These are phyloP conservation scores for Cygnus olor DNA, from an alignment of 2,797 vertebrate genomes.

Conservation along the genomic window DNA sequence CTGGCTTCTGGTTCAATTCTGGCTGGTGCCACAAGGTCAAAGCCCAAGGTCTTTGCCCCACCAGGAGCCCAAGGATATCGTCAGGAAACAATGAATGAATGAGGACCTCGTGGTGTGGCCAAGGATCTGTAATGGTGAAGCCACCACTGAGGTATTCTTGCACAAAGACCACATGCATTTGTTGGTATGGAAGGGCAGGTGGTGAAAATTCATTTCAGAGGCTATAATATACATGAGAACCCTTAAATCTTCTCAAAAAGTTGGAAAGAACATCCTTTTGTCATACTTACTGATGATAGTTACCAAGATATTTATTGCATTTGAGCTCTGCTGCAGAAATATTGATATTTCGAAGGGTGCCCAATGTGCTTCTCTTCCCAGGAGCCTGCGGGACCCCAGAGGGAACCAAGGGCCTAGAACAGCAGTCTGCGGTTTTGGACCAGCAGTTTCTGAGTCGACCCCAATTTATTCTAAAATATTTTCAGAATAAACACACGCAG, in stretches of 20 bases:
- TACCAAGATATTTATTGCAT: not conserved
- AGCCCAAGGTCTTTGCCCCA: rapidly evolving
- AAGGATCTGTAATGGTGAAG: not conserved
- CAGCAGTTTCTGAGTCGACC: not conserved
- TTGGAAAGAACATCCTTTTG: not conserved
- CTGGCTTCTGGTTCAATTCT: not conserved
- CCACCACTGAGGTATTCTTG: not conserved
- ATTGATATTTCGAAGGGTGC: not conserved
- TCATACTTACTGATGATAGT: not conserved
- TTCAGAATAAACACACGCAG: not conserved
- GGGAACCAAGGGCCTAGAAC: too few relatives aligned
- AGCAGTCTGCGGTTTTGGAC: not conserved
- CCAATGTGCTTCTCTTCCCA: not conserved
- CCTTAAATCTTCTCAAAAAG: not conserved
- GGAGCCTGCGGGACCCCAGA: not conserved
- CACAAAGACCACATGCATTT: not conserved
- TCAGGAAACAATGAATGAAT: not conserved
- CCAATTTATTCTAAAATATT: not conserved
- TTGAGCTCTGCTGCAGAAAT: not conserved
- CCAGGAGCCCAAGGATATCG: not conserved
- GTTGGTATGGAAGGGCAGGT: not conserved
- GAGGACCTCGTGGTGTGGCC: not conserved
- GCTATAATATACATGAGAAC: not conserved
- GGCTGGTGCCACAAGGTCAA: not conserved
- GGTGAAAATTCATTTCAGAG: not conserved